phyloP scores from a whole-genome alignment of 2,797 vertebrate genomes.

The Yasuhikotakia modesta region DNA sequence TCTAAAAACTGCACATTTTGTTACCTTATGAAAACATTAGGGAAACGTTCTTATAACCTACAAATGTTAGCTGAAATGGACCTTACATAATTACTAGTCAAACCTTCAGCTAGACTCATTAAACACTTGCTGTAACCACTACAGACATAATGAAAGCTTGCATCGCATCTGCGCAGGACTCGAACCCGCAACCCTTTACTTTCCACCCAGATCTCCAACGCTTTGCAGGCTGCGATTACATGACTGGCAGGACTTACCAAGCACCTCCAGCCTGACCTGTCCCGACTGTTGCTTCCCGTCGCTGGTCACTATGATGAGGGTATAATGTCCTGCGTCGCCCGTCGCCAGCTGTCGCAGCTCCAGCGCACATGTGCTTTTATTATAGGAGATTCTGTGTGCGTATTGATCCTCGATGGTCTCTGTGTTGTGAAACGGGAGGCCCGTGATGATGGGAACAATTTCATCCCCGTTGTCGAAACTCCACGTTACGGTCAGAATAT shows the following conservation, averaged over 20 bases:
- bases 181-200: no score
- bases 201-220: no score
- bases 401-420: accelerated
- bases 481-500: not conserved
- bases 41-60: no score
- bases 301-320: accelerated
- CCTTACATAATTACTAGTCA: no score
- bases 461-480: not conserved
- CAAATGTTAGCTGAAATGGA: no score
- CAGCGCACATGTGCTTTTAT: not conserved
- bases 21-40: no score
- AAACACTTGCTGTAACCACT: no score
- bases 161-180: no score
- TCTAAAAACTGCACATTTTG: no score
- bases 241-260: conserved; percentile 46
- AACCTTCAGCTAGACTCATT: no score
- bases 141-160: no score
- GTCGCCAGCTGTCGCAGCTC: conserved; percentile 6
- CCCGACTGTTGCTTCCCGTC: accelerated
- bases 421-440: accelerated
- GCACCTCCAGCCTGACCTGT: not conserved
- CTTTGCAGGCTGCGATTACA: no score
- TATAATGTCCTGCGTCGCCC: conserved; percentile 24
- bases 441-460: not conserved
- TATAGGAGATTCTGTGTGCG: not conserved